Evolutionary conservation across 1,140 invertebrate species (phyloP).

Genomic region (Drosophila pallidifrons): DNA sequence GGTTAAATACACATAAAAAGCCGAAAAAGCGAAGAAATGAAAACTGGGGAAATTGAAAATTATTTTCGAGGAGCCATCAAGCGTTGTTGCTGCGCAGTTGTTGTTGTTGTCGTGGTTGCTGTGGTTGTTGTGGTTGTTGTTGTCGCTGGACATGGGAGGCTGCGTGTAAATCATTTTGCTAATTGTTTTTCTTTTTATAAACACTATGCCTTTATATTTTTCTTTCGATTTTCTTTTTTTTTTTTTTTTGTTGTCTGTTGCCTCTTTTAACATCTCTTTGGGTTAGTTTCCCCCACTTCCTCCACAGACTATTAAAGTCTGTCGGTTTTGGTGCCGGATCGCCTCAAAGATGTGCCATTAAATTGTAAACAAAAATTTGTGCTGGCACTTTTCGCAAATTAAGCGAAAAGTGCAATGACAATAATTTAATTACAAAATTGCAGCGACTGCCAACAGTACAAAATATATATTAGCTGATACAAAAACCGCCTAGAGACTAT

Average conservation of each 20-base stretch:
- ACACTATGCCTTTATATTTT: constrained; percentile 20
- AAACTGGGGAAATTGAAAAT: constrained; percentile 60
- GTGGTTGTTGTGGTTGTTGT: constrained; percentile 35
- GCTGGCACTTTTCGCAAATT: constrained; percentile 57
- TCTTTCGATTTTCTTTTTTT: not conserved
- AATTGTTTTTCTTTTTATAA: constrained; percentile 72
- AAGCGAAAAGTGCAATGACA: constrained; percentile 69
- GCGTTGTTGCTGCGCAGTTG: constrained; percentile 20
- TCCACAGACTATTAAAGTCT: constrained; percentile 11
- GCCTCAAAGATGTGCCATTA: constrained; percentile 60
- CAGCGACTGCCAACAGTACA: constrained; percentile 27
- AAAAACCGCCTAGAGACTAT: not conserved
- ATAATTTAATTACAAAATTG: constrained; percentile 74
- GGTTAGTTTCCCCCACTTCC: constrained; percentile 1
- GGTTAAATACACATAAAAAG: constrained; percentile 62
- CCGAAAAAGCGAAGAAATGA: constrained; percentile 42
- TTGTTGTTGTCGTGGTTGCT: constrained; percentile 29
- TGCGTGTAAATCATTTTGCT: constrained; percentile 79
- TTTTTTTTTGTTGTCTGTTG: constrained; percentile 5
- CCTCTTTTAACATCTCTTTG: constrained; percentile 19
- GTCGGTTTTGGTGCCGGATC: constrained; percentile 2
- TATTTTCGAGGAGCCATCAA: constrained; percentile 34
- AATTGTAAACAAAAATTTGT: constrained; percentile 70
- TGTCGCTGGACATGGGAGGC: constrained; percentile 66
- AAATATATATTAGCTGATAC: constrained; percentile 9